Evolutionary conservation across 2,888 invertebrate genomes (phyloP).

Genomic region (Ochropleura plecta): DNA sequence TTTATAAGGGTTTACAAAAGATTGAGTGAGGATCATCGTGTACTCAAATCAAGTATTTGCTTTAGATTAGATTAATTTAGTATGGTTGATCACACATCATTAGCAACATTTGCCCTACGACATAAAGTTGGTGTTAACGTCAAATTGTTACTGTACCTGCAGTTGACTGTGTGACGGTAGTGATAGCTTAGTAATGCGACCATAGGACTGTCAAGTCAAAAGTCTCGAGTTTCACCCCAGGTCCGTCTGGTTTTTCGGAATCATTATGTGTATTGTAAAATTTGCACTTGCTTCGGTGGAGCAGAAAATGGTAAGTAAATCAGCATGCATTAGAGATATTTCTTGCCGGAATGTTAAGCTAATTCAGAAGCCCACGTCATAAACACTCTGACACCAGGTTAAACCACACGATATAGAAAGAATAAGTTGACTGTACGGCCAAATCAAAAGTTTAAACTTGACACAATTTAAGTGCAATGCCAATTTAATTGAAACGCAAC

Average conservation of each 20-base stretch:
- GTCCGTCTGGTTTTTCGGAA: too few relatives aligned
- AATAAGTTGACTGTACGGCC: background rate
- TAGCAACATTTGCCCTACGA: background rate
- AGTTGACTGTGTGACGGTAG: background rate
- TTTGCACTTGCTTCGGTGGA: too few relatives aligned
- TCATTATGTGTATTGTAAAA: too few relatives aligned
- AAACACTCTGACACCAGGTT: too few relatives aligned
- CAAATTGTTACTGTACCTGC: background rate
- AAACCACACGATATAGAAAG: too few relatives aligned
- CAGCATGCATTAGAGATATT: too few relatives aligned
- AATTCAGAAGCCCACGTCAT: too few relatives aligned
- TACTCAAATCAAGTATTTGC: background rate
- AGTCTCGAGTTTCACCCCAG: too few relatives aligned
- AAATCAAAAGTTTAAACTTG: conserved; percentile 1
- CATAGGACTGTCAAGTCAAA: too few relatives aligned
- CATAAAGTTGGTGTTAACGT: background rate
- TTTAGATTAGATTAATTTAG: background rate
- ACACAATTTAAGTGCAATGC: conserved; percentile 16
- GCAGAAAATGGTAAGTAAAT: too few relatives aligned
- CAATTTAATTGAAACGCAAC: conserved; percentile 25
- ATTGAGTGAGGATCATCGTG: background rate
- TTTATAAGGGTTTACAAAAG: conserved; percentile 4
- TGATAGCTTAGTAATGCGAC: too few relatives aligned
- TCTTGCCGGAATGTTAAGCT: too few relatives aligned
- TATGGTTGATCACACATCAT: background rate